A percentile compares a stretch with the other conserved stretches of the same genome.
These are phyloP conservation scores for Barypeithes pellucidus DNA, from an alignment of 2,888 invertebrate genomes.

Conservation along the genomic window DNA sequence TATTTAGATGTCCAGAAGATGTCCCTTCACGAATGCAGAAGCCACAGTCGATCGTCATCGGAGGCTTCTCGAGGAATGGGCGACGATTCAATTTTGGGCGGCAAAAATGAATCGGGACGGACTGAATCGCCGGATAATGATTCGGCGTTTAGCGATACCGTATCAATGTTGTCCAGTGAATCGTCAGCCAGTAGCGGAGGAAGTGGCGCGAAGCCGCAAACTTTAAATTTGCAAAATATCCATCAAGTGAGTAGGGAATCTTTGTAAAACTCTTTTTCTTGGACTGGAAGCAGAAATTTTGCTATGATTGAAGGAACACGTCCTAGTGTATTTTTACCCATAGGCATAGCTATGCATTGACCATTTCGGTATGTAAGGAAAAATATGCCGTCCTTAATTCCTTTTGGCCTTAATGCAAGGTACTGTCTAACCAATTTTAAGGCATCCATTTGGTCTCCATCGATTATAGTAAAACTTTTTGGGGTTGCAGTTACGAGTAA, in stretches of 20 bases:
- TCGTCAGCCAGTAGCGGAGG: constrained; percentile 94
- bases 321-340: too few species aligned
- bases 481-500: too few species aligned
- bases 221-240: constrained; percentile 63
- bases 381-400: too few species aligned
- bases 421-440: too few species aligned
- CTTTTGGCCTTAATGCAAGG: too few species aligned
- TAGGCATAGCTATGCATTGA: too few species aligned
- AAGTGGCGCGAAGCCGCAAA: constrained; percentile 75
- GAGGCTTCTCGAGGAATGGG: constrained; percentile 68
- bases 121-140: constrained; percentile 98
- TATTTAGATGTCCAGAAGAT: constrained; percentile 66
- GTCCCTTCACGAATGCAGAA: constrained; percentile 66
- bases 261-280: background rate
- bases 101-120: constrained; percentile 73
- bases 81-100: constrained; percentile 65
- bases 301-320: too few species aligned
- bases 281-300: too few species aligned
- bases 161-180: constrained; percentile 93
- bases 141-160: constrained; percentile 98
- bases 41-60: constrained; percentile 70
- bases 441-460: too few species aligned
- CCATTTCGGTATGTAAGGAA: too few species aligned
- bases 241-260: constrained; percentile 55
- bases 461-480: too few species aligned